Base-by-base conservation (phyloP, 1,140 invertebrate genomes). In the Hyposmocoma kahamanoa region DNA sequence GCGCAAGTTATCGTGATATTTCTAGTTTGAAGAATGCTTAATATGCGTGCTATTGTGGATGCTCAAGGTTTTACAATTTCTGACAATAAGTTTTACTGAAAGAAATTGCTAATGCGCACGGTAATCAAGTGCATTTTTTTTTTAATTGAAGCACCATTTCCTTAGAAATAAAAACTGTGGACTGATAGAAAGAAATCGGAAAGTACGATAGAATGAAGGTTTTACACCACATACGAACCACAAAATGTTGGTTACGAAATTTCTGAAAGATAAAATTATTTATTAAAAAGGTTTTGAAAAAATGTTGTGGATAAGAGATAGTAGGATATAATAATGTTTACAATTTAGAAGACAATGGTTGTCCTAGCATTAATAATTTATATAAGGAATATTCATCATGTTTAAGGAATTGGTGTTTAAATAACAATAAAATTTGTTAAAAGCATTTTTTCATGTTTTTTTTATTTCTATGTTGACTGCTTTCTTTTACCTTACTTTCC, bases 11-110 rank as follows among this genome's bases (percentile, higher is more conserved):
- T 41, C 38, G 52, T 57, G 55, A 57, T 38, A 30, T 30, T 13
- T 13, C 10, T 30, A n/a, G 32, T n/a, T n/a, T n/a, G n/a, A n/a
- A n/a, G n/a, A n/a, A n/a, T n/a, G n/a, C n/a, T n/a, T n/a, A n/a
- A n/a, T n/a, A 53, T 56, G 53, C 50, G 32, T 34, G 38, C 36
- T 20, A 45, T 57, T 20, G 46, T 52, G 10, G 55, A 57, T 45
- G 42, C 49, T 9, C 50, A 57, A 52, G 50, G 53, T 5, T 55
- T 50, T 46, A 49, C 49, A 30, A 50, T n/a, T 15, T 34, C 45
- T 10, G 22, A 24, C 11, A 46, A 46, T 18, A 4, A 52, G 26
- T 56, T 56, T 48, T 56, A 20, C 9, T 47, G 24, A 57, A 57
- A 57, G 55, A 57, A 53, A 46, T 52, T 9, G 50, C 55, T 15